Evolutionary conservation across 2,888 invertebrate genomes (phyloP), one percentile per base, ranked within the genome.

Genomic region (Leptothorax acervorum): DNA sequence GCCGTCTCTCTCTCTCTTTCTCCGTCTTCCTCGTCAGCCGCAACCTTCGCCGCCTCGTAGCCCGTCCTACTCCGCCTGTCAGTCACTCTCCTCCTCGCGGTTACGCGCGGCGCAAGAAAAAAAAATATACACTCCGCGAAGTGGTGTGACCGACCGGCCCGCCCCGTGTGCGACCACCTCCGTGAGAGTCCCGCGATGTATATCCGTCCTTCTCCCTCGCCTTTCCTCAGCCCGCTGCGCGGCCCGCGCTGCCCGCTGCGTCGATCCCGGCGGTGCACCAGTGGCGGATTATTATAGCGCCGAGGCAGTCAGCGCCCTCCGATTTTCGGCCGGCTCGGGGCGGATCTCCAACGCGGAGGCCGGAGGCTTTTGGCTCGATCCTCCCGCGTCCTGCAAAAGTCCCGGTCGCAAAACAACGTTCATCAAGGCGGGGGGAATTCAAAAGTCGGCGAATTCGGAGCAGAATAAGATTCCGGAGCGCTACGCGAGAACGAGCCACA

Each of bases 111-210:
- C 74, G 84, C 35, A 35, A 86, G 84, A 87, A 87, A 84, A 88
- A 87, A 85, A 60, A 42, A 11, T 83, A 11, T 83, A 83, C 82
- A 85, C 86, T 86, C 76, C 65, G 70, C 86, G 66, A 88, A 91
- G 90, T 88, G 84, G 82, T 76, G 86, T 85, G 86, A 88, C 85
- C 86, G 85, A 76, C 86, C 86, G 91, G 85, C 86, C 87, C 91
- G 87, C 90, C 90, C 88, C 89, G 90, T 89, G 76, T 89, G 85
- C 88, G 84, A 84, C 74, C 83, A 90, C 85, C 87, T 85, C 60
- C 73, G 42, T 65, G 83, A 83, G 51, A 18, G 82, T 90, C 83
- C 85, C 89, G 85, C 63, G 62, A 82, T 68, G 84, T 87, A 70
- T 87, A 81, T 82, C 82, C 83, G 71, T 89, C 89, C 86, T 86